Percentiles rank a stretch among this genome's conserved stretches.
Conservation (phyloP, 2,797 vertebrate species). For the Pterois miles region DNA sequence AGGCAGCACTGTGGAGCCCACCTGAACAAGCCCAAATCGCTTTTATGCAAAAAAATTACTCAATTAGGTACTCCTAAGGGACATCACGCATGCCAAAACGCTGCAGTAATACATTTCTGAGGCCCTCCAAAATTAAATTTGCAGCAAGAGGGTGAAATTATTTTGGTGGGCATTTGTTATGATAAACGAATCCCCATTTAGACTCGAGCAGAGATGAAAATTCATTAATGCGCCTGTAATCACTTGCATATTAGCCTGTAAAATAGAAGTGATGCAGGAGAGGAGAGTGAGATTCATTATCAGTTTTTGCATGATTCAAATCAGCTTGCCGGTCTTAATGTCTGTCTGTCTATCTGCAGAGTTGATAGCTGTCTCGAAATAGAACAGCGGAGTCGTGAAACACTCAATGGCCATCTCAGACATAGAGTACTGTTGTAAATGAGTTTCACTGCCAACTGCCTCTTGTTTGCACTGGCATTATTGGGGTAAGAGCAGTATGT, state of each 20-base stretch:
- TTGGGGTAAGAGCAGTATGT: slow-evolving; percentile 42
- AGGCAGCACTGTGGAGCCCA: slow-evolving; percentile 16
- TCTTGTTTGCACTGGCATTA: slow-evolving; percentile 22
- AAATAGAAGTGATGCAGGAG: slow-evolving; percentile 49
- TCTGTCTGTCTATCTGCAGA: slow-evolving; percentile 37
- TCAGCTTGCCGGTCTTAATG: slow-evolving; percentile 45
- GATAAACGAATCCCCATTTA: slow-evolving; percentile 65
- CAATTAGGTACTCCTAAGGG: slow-evolving; percentile 47
- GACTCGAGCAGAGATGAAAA: slow-evolving; percentile 58
- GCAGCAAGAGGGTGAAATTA: slow-evolving; percentile 53
- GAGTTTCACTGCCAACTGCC: slow-evolving; percentile 1
- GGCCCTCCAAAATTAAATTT: slow-evolving; percentile 59
- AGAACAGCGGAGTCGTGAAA: slow-evolving; percentile 36
- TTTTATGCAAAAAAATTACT: slow-evolving; percentile 54
- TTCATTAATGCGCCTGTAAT: slow-evolving; percentile 73
- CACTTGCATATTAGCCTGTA: slow-evolving; percentile 64
- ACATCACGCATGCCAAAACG: slow-evolving; percentile 40
- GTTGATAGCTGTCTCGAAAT: slow-evolving; percentile 50
- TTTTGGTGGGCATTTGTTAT: slow-evolving; percentile 67
- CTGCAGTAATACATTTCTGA: slow-evolving; percentile 52
- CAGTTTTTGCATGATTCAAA: slow-evolving; percentile 56
- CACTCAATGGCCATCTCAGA: slow-evolving; percentile 28
- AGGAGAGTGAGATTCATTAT: slow-evolving; percentile 40
- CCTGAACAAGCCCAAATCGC: slow-evolving; percentile 42
- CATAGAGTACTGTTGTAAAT: slow-evolving; percentile 20